These are phyloP conservation scores for Drosophila subsilvestris DNA, from an alignment of 2,888 invertebrate species.

Conservation along the genomic window DNA sequence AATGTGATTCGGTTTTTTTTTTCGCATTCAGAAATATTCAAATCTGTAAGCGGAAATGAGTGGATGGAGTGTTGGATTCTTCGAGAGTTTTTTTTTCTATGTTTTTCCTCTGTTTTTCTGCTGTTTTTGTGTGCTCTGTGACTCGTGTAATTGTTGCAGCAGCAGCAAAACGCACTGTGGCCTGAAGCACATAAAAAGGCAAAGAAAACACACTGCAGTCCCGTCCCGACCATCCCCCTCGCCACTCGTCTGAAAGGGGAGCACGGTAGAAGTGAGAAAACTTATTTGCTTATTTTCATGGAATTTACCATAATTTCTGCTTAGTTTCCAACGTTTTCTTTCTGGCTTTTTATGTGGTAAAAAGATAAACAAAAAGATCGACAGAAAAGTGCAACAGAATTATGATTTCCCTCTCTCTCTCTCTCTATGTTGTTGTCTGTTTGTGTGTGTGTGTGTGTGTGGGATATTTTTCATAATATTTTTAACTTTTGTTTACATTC, in stretches of 20 bases:
- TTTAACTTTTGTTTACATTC: conserved; percentile 79
- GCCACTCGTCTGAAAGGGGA: background rate
- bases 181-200: conserved; percentile 73
- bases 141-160: conserved; percentile 76
- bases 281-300: conserved; percentile 79
- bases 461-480: conserved; percentile 65
- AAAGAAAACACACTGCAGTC: conserved; percentile 64
- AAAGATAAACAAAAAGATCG: conserved; percentile 64
- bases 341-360: conserved; percentile 60
- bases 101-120: conserved; percentile 22
- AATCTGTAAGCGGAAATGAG: conserved; percentile 72
- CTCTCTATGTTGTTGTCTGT: conserved; percentile 7
- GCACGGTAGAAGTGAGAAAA: conserved; percentile 61
- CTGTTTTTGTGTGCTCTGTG: conserved; percentile 58
- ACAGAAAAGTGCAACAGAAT: conserved; percentile 43
- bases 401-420: conserved; percentile 33
- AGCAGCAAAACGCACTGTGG: conserved; percentile 67
- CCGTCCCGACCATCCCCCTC: fast-evolving
- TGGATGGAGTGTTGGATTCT: conserved; percentile 62
- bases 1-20: conserved; percentile 36
- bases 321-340: conserved; percentile 43
- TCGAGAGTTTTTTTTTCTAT: conserved; percentile 55
- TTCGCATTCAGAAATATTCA: conserved; percentile 22
- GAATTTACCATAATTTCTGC: conserved; percentile 79
- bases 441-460: conserved; percentile 32